phyloP scores from a whole-genome alignment of 2,113 vertebrate genomes.

The Perca fluviatilis region DNA sequence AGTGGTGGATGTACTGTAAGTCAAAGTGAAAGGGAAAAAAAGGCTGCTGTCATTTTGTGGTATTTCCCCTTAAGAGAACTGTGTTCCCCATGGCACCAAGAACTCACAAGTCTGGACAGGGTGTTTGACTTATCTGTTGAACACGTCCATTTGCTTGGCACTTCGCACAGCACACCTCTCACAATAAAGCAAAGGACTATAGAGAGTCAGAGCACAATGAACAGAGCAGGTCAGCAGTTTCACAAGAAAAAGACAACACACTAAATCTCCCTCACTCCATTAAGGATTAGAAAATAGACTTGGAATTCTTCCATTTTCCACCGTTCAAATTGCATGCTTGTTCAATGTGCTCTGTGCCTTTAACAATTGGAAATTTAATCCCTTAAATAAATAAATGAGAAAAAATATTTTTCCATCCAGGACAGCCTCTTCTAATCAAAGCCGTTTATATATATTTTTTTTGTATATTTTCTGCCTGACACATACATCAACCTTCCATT shows the following conservation, averaged over 20 bases:
- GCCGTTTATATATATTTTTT: constrained; percentile 43
- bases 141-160: constrained; percentile 23
- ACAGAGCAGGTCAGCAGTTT: constrained; percentile 41
- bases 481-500: constrained; percentile 20
- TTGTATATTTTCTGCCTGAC: too few species aligned
- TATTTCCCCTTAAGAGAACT: constrained; percentile 3
- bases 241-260: constrained; percentile 14
- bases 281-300: constrained; percentile 14
- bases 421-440: constrained; percentile 28
- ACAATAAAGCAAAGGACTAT: constrained; percentile 15
- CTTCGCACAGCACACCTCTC: constrained; percentile 7
- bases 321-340: constrained; percentile 12
- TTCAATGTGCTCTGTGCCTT: neutral
- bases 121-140: constrained; percentile 29
- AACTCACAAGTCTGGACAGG: neutral
- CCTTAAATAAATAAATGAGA: constrained; percentile 29
- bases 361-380: constrained; percentile 49
- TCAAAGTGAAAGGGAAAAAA: constrained; percentile 15
- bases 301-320: constrained; percentile 52
- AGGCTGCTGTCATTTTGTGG: neutral
- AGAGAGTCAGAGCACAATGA: constrained; percentile 23
- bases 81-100: neutral
- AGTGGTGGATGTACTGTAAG: neutral
- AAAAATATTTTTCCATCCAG: constrained; percentile 30
- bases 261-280: constrained; percentile 50